Conservation (phyloP, 2,797 vertebrate genomes). For the Centroberyx gerrardi region DNA sequence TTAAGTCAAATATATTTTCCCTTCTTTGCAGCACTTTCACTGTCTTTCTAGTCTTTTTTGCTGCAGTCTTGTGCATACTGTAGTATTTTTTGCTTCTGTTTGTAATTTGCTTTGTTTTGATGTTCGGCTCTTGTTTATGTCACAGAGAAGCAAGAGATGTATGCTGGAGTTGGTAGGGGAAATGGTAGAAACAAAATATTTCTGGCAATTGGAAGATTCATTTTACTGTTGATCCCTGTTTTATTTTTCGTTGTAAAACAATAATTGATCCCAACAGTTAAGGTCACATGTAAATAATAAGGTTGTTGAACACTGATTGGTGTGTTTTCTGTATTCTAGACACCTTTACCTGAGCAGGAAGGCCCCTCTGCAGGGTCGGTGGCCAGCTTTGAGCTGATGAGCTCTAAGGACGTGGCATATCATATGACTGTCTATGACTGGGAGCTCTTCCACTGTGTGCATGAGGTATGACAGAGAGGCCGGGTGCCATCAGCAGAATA, state of each 20-base stretch:
- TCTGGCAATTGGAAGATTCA: neutral
- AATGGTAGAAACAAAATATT: neutral
- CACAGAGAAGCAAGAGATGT: neutral
- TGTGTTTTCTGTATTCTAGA: slow-evolving; percentile 77
- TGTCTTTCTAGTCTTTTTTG: no score
- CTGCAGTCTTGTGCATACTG: no score
- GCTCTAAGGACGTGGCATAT: slow-evolving; percentile 97
- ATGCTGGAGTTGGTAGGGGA: no score
- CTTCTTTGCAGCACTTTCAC: neutral
- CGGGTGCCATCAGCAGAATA: neutral
- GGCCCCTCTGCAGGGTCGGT: slow-evolving; percentile 92
- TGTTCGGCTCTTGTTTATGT: neutral
- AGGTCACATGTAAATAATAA: neutral
- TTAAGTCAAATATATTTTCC: neutral
- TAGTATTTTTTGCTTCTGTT: neutral
- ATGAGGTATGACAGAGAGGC: slow-evolving; percentile 88
- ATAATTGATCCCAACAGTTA: neutral
- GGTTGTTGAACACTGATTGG: neutral
- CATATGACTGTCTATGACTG: slow-evolving; percentile 98
- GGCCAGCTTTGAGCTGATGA: slow-evolving; percentile 95
- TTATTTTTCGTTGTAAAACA: neutral
- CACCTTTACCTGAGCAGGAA: slow-evolving; percentile 94
- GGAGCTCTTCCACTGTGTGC: slow-evolving; percentile 98
- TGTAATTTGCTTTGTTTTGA: neutral
- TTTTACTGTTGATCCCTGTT: neutral